Percentiles rank a stretch among this genome's conserved stretches.
Conservation (phyloP, 2,888 invertebrate genomes). For the Galeopsomyia nigrocyanea region DNA sequence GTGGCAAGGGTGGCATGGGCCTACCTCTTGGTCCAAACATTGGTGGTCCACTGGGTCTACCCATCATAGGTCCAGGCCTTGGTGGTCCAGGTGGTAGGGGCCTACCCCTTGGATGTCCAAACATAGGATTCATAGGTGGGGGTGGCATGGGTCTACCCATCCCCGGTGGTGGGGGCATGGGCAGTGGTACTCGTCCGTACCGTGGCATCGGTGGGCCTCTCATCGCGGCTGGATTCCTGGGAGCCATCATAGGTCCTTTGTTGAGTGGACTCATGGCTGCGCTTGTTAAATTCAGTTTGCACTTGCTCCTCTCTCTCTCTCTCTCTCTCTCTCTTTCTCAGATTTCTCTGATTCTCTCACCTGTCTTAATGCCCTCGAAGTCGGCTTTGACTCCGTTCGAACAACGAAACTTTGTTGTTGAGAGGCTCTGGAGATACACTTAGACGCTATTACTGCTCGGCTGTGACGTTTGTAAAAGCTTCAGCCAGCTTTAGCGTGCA, state of each 20-base stretch:
- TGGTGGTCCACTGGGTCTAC: conserved; percentile 42
- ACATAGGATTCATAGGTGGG: conserved; percentile 35
- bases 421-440: too few species aligned
- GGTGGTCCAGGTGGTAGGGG: conserved; percentile 51
- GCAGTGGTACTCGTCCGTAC: conserved; percentile 53
- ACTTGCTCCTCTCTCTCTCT: too few species aligned
- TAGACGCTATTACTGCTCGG: too few species aligned
- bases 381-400: too few species aligned
- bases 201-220: conserved; percentile 57
- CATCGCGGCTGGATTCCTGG: conserved; percentile 56
- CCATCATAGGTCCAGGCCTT: conserved; percentile 49
- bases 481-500: too few species aligned
- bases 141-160: conserved; percentile 41
- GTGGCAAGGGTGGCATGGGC: conserved; percentile 50
- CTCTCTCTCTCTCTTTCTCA: too few species aligned
- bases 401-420: too few species aligned
- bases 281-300: neutral
- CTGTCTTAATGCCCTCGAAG: too few species aligned
- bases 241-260: conserved; percentile 59
- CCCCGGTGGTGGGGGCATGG: conserved; percentile 27
- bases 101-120: conserved; percentile 28
- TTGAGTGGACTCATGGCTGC: conserved; percentile 63
- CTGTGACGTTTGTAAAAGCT: too few species aligned
- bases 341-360: too few species aligned
- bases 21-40: conserved; percentile 54